A percentile compares a stretch with the other conserved stretches of the same genome.
These are phyloP conservation scores for Epistrophella euchroma DNA, from an alignment of 2,888 invertebrate species.

Conservation along the genomic window DNA sequence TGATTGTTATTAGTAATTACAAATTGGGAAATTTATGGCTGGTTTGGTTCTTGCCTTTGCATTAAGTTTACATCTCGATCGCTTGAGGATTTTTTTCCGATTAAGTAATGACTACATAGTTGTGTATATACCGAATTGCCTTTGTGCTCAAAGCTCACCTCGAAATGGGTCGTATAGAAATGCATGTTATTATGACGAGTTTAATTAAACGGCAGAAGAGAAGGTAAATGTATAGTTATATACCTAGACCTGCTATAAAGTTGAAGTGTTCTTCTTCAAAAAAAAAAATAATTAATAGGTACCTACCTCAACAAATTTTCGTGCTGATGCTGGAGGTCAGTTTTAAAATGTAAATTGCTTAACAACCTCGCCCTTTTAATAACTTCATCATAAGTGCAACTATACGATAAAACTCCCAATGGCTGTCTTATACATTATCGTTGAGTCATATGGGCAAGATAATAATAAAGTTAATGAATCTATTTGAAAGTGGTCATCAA, in stretches of 20 bases:
- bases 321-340: constrained; percentile 13
- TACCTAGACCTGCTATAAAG: not conserved
- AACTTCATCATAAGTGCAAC: not conserved
- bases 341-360: not conserved
- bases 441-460: not conserved
- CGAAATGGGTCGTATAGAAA: constrained; percentile 25
- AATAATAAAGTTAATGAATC: not conserved
- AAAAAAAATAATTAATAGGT: not conserved
- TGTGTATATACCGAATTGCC: not conserved
- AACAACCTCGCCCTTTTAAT: not conserved
- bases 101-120: constrained; percentile 22
- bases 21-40: constrained; percentile 30
- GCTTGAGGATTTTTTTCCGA: not conserved
- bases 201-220: constrained; percentile 19
- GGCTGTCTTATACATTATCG: not conserved
- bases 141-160: constrained; percentile 21
- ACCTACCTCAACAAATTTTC: not conserved
- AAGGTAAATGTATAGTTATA: not conserved
- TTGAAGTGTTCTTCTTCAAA: not conserved
- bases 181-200: constrained; percentile 36
- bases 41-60: constrained; percentile 15
- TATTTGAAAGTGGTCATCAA: not conserved
- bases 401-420: not conserved
- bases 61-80: not conserved
- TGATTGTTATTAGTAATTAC: constrained; percentile 28